Percentiles rank a stretch among this genome's conserved stretches.
Evolutionary conservation across 2,113 vertebrate species (phyloP).

Genomic region (Tenrec ecaudatus): DNA sequence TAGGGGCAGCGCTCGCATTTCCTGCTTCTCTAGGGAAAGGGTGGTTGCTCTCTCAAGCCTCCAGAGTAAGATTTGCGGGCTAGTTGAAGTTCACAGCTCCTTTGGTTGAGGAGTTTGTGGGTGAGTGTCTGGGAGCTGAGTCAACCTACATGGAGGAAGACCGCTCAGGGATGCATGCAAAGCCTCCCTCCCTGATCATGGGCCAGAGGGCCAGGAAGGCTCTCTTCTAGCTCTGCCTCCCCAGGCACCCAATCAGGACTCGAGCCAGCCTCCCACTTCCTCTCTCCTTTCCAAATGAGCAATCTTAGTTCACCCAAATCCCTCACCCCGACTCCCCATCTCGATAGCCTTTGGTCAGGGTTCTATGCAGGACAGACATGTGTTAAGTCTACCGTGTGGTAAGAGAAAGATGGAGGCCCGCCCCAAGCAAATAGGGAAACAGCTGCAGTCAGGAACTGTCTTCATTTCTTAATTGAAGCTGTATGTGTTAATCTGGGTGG

Average conservation of each 20-base stretch:
- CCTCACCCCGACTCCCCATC: not conserved
- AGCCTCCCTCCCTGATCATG: not conserved
- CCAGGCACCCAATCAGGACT: not conserved
- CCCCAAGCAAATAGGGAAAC: not conserved
- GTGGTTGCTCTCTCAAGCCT: not conserved
- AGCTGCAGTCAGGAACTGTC: not conserved
- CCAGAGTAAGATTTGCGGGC: not conserved
- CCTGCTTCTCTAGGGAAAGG: not conserved
- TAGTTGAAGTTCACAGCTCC: not conserved
- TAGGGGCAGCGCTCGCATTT: not conserved
- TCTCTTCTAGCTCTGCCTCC: not conserved
- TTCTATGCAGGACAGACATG: not conserved
- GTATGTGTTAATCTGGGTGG: too few species aligned
- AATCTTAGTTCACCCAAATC: not conserved
- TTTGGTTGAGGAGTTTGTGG: not conserved
- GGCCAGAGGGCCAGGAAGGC: not conserved
- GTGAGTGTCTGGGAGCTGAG: not conserved
- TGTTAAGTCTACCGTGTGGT: not conserved
- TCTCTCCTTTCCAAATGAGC: not conserved
- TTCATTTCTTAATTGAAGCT: not conserved
- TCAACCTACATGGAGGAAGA: not conserved
- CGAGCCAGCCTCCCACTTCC: not conserved
- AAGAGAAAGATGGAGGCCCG: not conserved
- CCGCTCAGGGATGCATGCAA: too few species aligned
- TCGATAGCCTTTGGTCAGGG: not conserved